A percentile compares a stretch with the other conserved stretches of the same genome.
These are phyloP conservation scores for Macropodus opercularis DNA, from an alignment of 2,797 vertebrate genomes.

Conservation along the genomic window DNA sequence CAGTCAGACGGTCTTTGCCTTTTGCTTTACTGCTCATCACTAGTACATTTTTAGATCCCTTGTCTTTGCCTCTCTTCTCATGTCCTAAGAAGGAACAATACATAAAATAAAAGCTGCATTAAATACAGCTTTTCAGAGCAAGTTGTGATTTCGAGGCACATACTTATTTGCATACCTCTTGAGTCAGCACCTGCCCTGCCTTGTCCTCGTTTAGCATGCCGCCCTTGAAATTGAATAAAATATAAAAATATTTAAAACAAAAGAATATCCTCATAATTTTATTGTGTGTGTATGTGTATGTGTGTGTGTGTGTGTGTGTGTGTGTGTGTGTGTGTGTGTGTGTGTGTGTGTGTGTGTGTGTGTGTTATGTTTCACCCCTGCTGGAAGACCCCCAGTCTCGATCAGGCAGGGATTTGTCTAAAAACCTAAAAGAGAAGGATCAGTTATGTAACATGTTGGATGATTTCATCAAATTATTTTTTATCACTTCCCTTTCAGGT, in stretches of 20 bases:
- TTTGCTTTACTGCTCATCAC: conserved; percentile 89
- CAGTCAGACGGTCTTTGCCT: conserved; percentile 95
- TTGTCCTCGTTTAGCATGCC: conserved; percentile 76
- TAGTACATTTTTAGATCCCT: conserved; percentile 74
- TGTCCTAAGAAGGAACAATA: conserved; percentile 80
- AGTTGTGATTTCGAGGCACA: neutral
- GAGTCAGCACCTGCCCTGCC: conserved; percentile 72
- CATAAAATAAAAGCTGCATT: no score
- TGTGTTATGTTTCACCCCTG: conserved; percentile 74
- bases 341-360: neutral
- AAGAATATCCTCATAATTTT: no score
- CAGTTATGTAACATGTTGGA: conserved; percentile 17
- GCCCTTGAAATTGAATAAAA: conserved; percentile 70
- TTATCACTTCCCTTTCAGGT: conserved; percentile 11
- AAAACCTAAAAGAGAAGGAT: conserved; percentile 76
- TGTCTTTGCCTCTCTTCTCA: conserved; percentile 78
- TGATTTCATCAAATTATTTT: conserved; percentile 23
- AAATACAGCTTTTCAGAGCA: neutral
- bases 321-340: no score
- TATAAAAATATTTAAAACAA: neutral
- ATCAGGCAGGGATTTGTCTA: conserved; percentile 75
- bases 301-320: no score
- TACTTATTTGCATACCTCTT: conserved; percentile 73
- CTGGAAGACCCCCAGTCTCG: conserved; percentile 71
- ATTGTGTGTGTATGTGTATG: no score